Evolutionary conservation across 2,113 vertebrate genomes (phyloP), one percentile per base, ranked within the genome.

Genomic region (Melanerpes aurifrons): DNA sequence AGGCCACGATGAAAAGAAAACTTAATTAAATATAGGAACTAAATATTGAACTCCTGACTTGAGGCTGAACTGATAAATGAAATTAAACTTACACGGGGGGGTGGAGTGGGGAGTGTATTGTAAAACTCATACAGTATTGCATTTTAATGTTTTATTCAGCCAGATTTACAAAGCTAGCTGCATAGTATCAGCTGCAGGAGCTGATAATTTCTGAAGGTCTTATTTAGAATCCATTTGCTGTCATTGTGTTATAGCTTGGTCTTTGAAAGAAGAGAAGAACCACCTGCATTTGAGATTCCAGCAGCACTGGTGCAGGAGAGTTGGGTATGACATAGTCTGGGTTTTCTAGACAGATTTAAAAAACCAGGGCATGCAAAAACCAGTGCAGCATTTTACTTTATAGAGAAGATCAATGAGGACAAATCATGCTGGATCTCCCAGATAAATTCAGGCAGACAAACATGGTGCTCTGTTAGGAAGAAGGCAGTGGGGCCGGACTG

Each of bases 41-140:
- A 95, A 96, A 80, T 87, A 84, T 35, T 86, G 50, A 89, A 87
- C 70, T 89, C 74, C 59, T 82, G 63, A 90, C 81, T 90, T 79
- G 62, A 75, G 40, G 73, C 86, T 89, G 83, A 78, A 86, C 83
- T 85, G 86, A 89, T 92, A 92, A 96, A 93, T 79, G 67, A 89
- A 95, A 92, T 93, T 78, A 92, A 89, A 92, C 87, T 76, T 91
- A 53, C 43, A 59, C 1, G 0, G 31, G 20, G 7, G 0, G 28
- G 8, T 0, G 50, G 20, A 9, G 20, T 29, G 7, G 1, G 47
- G 31, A 64, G 77, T 20, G 6, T 56, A 7, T 73, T 77, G 53
- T 77, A 71, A 81, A 96, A 83, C 54, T 66, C 54, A 72, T 15
- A 58, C 69, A 63, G 14, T 77, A 37, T 43, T 86, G 67, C 54